phyloP scores from a whole-genome alignment of 2,113 vertebrate species.

The Rattus norvegicus region DNA sequence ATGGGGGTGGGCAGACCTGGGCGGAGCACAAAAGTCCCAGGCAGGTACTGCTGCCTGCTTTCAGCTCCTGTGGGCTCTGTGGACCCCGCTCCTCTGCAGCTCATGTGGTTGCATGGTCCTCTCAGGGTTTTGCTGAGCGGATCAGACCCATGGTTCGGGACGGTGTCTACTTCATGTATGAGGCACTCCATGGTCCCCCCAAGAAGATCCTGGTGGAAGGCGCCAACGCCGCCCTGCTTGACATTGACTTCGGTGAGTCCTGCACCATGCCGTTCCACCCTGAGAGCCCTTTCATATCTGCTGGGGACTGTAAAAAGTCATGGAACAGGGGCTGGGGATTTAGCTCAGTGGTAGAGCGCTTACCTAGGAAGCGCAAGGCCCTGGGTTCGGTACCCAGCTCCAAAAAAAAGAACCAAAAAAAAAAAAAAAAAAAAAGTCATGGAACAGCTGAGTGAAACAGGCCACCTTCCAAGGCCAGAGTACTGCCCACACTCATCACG shows the following conservation, averaged over 20 bases:
- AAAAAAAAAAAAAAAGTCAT: rapidly evolving
- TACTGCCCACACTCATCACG: rapidly evolving
- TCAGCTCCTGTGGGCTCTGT: too few relatives aligned
- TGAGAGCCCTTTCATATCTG: not conserved
- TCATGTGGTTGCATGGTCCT: not conserved
- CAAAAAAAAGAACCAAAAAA: too few relatives aligned
- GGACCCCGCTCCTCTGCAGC: not conserved
- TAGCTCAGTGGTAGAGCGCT: too few relatives aligned
- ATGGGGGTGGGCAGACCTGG: not conserved
- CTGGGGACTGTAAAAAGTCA: too few relatives aligned
- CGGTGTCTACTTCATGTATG: slow-evolving; percentile 98
- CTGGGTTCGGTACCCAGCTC: too few relatives aligned
- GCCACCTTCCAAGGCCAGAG: not conserved
- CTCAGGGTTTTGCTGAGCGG: slow-evolving; percentile 94
- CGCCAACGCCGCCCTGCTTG: slow-evolving; percentile 98
- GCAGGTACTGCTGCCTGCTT: not conserved
- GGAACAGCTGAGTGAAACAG: too few relatives aligned
- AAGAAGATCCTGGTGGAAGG: slow-evolving; percentile 99
- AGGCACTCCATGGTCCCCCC: slow-evolving; percentile 94
- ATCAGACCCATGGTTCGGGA: slow-evolving; percentile 98
- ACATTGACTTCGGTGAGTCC: slow-evolving; percentile 96
- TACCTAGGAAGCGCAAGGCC: too few relatives aligned
- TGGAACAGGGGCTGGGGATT: too few relatives aligned
- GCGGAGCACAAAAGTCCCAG: not conserved
- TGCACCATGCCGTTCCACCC: not conserved